Evolutionary conservation across 1,140 invertebrate species (phyloP).

Genomic region (Scaptomyza montana): DNA sequence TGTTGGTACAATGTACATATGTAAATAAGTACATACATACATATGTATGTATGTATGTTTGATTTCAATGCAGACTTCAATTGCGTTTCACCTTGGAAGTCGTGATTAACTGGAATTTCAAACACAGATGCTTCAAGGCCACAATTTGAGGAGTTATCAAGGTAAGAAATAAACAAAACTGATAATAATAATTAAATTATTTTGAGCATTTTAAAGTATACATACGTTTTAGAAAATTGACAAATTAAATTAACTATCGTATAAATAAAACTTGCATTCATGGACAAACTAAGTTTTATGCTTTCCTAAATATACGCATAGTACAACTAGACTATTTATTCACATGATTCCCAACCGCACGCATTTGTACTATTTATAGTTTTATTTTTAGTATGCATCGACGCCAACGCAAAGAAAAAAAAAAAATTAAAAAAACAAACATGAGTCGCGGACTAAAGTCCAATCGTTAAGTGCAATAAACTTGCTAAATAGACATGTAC

Average conservation of each 20-base stretch:
- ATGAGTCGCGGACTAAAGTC: constrained; percentile 59
- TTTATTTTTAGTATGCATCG: constrained; percentile 38
- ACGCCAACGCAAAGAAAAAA: constrained; percentile 38
- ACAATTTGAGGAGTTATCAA: background rate
- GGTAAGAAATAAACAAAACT: background rate
- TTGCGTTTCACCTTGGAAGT: constrained; percentile 59
- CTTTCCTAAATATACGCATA: background rate
- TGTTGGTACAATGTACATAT: too few species aligned
- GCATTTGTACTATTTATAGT: constrained; percentile 56
- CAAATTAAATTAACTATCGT: too few species aligned
- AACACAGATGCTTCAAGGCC: constrained; percentile 19
- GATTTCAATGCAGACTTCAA: constrained; percentile 50
- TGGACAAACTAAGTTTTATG: too few species aligned
- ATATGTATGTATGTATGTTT: constrained; percentile 4
- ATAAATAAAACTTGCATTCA: too few species aligned
- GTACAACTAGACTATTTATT: background rate
- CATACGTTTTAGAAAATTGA: too few species aligned
- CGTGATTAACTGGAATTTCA: constrained; percentile 28
- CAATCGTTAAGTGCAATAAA: constrained; percentile 71
- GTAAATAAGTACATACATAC: background rate
- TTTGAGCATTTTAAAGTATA: too few species aligned
- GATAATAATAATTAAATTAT: background rate
- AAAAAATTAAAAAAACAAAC: constrained; percentile 19
- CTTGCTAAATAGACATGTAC: constrained; percentile 43
- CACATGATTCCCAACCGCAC: constrained; percentile 3